Evolutionary conservation across 2,113 vertebrate genomes (phyloP).

Genomic region (Scalopus aquaticus): DNA sequence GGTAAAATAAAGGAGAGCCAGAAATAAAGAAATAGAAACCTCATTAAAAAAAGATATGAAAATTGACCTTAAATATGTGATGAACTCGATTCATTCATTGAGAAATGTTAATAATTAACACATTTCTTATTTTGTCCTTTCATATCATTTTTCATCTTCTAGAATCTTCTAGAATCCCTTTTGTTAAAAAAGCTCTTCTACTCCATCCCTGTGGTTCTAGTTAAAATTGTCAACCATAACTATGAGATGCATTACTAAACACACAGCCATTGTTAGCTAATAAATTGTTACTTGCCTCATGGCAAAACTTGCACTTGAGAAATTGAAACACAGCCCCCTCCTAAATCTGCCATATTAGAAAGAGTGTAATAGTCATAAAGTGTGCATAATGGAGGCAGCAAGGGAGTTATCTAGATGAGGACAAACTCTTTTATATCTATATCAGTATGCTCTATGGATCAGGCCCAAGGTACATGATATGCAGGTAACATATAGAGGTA

Average conservation of each 20-base stretch:
- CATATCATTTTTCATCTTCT: neutral
- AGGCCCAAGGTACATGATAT: neutral
- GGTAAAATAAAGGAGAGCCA: neutral
- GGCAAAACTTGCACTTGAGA: neutral
- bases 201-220: neutral
- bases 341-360: neutral
- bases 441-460: neutral
- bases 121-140: neutral
- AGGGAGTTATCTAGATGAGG: neutral
- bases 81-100: neutral
- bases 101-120: slow-evolving; percentile 23
- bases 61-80: neutral
- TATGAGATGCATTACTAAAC: neutral
- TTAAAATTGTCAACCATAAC: neutral
- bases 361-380: neutral
- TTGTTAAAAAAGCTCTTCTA: neutral
- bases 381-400: neutral
- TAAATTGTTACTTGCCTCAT: neutral
- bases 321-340: neutral
- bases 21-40: neutral
- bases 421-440: neutral
- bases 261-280: neutral
- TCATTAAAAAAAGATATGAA: neutral
- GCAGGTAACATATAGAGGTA: fast-evolving
- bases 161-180: neutral